Base-by-base conservation (phyloP, 2,113 vertebrate species). In the Neolamprologus tretocephalus region DNA sequence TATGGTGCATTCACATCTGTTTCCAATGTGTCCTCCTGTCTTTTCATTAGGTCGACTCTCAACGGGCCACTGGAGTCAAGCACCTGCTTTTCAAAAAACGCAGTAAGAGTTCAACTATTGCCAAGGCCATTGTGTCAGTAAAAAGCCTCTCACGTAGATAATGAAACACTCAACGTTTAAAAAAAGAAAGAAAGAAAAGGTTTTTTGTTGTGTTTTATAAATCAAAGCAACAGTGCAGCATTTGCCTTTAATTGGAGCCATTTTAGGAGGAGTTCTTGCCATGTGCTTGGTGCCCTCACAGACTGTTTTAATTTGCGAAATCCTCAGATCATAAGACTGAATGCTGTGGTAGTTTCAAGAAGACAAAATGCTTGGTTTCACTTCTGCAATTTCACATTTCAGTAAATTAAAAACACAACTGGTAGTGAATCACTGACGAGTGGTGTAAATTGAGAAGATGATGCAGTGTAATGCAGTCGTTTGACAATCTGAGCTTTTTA, bases 221-320 rank as follows among this genome's bases (percentile, higher is more conserved):
- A 86, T 88, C 82, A 86, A 93, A 91, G 90, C 87, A 88, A 58
- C 58, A 26, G 87, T 55, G 84, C 82, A 89, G 84, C 90, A 84
- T 93, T 94, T 86, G 89, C 79, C 84, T 94, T 92, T 94, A 92
- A 93, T 93, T 93, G 90, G 89, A 93, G 86, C 80, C 91, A 89
- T 95, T 96, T 93, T 54, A 86, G 80, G 78, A 82, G 91, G 89
- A 92, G 86, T 87, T 94, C 61, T 93, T 91, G 91, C 94, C 94
- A 95, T 95, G 92, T 93, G 93, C 88, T 93, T 21, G 31, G 90
- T 95, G 90, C 86, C 90, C 82, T 91, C 85, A 85, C 95, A 96
- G 91, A 94, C 78, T 96, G 92, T 95, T 94, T 84, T 94, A 79
- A 95, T 95, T 95, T 95, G 53, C 81, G 35, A 89, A 94, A 92